phyloP scores from a whole-genome alignment of 2,888 invertebrate species.

The Diaprepes abbreviatus region DNA sequence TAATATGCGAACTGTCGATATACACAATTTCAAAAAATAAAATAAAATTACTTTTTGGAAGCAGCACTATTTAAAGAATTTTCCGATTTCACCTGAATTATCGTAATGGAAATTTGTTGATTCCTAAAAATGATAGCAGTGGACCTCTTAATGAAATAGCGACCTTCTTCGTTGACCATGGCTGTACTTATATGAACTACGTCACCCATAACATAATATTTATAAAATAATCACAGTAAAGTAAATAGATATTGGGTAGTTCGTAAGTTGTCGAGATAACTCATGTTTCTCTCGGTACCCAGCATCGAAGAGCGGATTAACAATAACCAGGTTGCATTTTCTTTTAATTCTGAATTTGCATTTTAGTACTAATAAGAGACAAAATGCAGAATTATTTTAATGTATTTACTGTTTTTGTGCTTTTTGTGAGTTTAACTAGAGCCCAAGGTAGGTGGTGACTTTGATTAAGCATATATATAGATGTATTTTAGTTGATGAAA shows the following conservation, averaged over 20 bases:
- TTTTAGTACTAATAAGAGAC: neutral
- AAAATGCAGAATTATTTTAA: neutral
- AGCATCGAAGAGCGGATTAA: slow-evolving; percentile 2
- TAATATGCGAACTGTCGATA: too few species aligned
- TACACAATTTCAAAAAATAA: too few species aligned
- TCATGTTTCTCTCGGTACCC: slow-evolving; percentile 26
- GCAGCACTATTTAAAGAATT: too few species aligned
- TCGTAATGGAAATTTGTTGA: too few species aligned
- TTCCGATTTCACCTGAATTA: too few species aligned
- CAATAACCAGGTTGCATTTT: neutral
- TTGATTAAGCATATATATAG: too few species aligned
- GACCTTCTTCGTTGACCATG: slow-evolving; percentile 45
- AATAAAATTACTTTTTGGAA: too few species aligned
- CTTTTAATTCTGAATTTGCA: neutral
- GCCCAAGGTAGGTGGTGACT: slow-evolving; percentile 22
- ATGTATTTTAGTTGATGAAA: too few species aligned
- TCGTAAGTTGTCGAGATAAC: slow-evolving; percentile 23
- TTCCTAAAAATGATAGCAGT: too few species aligned
- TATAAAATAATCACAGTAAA: slow-evolving; percentile 37
- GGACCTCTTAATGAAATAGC: too few species aligned
- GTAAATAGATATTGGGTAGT: slow-evolving; percentile 28
- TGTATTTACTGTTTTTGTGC: neutral
- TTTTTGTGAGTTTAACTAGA: neutral
- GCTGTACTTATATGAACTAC: slow-evolving; percentile 26
- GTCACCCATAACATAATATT: slow-evolving; percentile 37